These are phyloP conservation scores for Bufo bufo DNA, from an alignment of 2,113 vertebrate genomes.

Conservation along the genomic window DNA sequence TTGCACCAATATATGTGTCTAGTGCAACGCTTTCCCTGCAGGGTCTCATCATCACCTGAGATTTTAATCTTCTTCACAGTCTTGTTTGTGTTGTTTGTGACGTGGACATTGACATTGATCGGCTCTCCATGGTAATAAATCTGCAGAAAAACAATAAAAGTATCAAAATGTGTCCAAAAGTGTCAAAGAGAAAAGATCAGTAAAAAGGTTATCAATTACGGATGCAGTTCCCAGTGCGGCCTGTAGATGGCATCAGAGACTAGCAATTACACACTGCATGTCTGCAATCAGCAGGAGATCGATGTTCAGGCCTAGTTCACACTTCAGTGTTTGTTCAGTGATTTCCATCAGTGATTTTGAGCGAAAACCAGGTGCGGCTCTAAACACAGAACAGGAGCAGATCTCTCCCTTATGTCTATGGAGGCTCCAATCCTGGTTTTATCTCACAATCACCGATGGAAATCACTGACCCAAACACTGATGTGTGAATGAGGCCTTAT, in stretches of 20 bases:
- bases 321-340: no score
- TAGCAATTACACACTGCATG: neutral
- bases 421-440: no score
- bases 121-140: slow-evolving; percentile 97
- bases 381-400: no score
- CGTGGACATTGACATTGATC: slow-evolving; percentile 94
- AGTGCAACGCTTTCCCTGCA: no score
- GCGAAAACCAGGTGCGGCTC: no score
- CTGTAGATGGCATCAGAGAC: neutral
- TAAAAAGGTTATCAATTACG: neutral
- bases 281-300: neutral
- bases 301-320: no score
- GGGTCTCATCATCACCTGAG: slow-evolving; percentile 75
- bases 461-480: no score
- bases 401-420: no score
- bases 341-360: no score
- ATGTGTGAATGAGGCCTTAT: no score
- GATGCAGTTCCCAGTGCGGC: neutral
- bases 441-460: no score
- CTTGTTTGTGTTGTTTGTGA: slow-evolving; percentile 98
- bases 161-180: neutral
- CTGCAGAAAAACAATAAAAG: slow-evolving; percentile 65
- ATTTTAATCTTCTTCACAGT: slow-evolving; percentile 97
- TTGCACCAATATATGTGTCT: no score
- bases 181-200: neutral